phyloP scores from a whole-genome alignment of 1,140 invertebrate genomes.

The Chrysopa pallens region DNA sequence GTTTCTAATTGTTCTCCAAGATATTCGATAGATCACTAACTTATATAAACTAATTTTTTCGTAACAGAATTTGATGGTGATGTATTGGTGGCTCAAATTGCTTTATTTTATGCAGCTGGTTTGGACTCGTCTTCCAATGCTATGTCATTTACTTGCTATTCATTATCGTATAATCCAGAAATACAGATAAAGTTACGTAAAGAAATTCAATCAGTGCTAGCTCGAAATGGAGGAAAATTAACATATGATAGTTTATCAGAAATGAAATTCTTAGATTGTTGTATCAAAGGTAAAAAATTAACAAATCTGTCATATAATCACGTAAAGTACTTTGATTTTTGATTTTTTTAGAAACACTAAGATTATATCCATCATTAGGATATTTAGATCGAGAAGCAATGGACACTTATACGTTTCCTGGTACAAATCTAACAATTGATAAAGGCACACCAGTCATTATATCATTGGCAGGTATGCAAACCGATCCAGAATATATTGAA shows the following conservation, averaged over 20 bases:
- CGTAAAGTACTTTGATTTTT: too few species aligned
- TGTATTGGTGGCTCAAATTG: slow-evolving; percentile 31
- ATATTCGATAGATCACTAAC: too few species aligned
- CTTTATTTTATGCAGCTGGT: slow-evolving; percentile 48
- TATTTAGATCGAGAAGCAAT: slow-evolving; percentile 21
- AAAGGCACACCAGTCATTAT: slow-evolving; percentile 33
- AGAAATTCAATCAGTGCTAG: slow-evolving; percentile 31
- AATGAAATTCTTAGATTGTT: slow-evolving; percentile 34
- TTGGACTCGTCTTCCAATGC: slow-evolving; percentile 50
- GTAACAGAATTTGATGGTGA: too few species aligned
- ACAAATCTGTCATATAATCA: too few species aligned
- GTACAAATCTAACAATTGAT: slow-evolving; percentile 27
- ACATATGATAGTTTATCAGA: slow-evolving; percentile 31
- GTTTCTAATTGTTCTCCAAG: too few species aligned
- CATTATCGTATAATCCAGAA: slow-evolving; percentile 35
- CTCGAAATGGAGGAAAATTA: slow-evolving; percentile 22
- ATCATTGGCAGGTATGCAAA: slow-evolving; percentile 35
- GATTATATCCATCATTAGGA: slow-evolving; percentile 1
- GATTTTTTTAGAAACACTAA: slow-evolving; percentile 3
- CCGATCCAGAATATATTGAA: slow-evolving; percentile 23
- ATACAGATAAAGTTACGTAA: slow-evolving; percentile 32
- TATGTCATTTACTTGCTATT: slow-evolving; percentile 34
- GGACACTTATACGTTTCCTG: slow-evolving; percentile 29
- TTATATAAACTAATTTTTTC: too few species aligned
- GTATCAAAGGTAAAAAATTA: slow-evolving; percentile 23